Evolutionary conservation across 2,797 vertebrate genomes (phyloP).

Genomic region (Cossypha polioptera): DNA sequence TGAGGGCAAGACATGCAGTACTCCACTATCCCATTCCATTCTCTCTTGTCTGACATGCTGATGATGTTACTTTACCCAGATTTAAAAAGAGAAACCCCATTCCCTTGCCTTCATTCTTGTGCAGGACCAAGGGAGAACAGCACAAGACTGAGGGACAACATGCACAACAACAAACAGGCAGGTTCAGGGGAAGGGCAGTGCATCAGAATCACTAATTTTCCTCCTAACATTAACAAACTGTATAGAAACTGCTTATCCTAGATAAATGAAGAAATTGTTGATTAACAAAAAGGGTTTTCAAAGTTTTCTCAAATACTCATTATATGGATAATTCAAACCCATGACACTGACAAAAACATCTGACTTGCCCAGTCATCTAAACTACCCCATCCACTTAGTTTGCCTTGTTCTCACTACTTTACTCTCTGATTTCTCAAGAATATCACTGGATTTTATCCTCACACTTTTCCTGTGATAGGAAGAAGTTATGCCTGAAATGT

Average conservation of each 20-base stretch:
- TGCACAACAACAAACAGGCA: background rate
- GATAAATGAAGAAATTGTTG: background rate
- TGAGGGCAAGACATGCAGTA: rapidly evolving
- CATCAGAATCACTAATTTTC: background rate
- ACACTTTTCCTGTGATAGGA: background rate
- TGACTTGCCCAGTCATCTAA: background rate
- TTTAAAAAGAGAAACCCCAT: background rate
- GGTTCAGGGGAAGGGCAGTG: background rate
- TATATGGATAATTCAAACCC: background rate
- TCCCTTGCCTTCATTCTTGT: background rate
- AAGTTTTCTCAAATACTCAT: background rate
- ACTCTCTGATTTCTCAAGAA: background rate
- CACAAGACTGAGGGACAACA: background rate
- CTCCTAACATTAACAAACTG: rapidly evolving
- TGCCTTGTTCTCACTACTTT: background rate
- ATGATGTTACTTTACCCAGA: background rate
- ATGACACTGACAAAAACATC: background rate
- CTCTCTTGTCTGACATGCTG: background rate
- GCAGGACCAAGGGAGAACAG: background rate
- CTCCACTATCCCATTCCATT: background rate
- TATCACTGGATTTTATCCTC: background rate
- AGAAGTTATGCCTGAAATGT: background rate
- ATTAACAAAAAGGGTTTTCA: background rate
- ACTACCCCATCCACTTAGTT: background rate
- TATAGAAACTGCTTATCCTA: background rate